Evolutionary conservation across 1,140 invertebrate species (phyloP), one percentile per base, ranked within the genome.

Genomic region (Drosophila pseudoobscura): DNA sequence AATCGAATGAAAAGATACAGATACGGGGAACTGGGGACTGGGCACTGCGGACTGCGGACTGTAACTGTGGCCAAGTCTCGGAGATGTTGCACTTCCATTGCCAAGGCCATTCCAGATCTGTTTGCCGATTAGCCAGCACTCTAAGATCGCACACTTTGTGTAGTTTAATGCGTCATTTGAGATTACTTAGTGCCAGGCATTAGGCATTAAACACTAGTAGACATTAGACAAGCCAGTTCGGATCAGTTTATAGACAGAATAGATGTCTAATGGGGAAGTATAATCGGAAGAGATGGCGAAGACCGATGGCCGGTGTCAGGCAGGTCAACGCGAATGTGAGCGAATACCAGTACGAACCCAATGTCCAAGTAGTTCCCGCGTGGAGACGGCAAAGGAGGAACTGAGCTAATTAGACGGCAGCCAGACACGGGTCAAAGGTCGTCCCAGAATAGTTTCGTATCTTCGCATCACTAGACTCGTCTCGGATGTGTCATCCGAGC

Each of bases 81-180:
- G 17, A 26, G 13, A 63, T 35, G 43, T 35, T 63, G 44, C 61
- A 64, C 49, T 50, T 55, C 45, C 62, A 54, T 41, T 66, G 61
- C 31, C 64, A 66, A 46, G 49, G 65, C 63, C 63, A 54, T 39
- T 24, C 31, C 15, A 51, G 64, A 11, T 43, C 31, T 35, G 49
- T 49, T 13, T n/a, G 31, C 0, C 66, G 54, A 69, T 55, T 31
- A 39, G 8, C 8, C 7, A 4, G 0, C 11, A 5, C 35, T 39
- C 49, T 69, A 49, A 56, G 63, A 56, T 31, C 63, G 17, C 11
- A 26, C 45, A 31, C 65, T 66, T 39, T 65, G 26, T 39, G 9
- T 64, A 65, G 63, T 66, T 65, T 47, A 56, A 49, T 68, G 45
- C 65, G 63, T 69, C 65, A 69, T 68, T 69, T 50, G 13, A 49